Base-by-base conservation (phyloP, 2,113 vertebrate genomes). In the Struthidea cinerea region DNA sequence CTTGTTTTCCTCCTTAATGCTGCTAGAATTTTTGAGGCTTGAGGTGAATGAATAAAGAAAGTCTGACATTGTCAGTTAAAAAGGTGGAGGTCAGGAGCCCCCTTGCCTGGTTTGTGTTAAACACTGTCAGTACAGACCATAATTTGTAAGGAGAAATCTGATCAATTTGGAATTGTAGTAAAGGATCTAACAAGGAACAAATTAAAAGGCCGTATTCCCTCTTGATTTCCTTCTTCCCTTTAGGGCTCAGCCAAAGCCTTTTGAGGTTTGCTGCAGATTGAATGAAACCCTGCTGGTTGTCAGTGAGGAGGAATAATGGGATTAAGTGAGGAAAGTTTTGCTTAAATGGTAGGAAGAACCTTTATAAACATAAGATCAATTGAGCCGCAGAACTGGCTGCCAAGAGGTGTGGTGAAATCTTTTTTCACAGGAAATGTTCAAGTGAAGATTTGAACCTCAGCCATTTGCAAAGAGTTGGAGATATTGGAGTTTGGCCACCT, bases 371-470 rank as follows among this genome's bases (percentile, higher is more conserved):
- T 87, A 74, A 61, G 74, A 94, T 89, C 89, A 94, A 21, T 77
- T 83, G 68, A 63, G 50, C 82, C 87, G 55, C 63, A 90, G 67
- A 92, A 46, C 59, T 63, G 50, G 27, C 79, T 96, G 95, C 94
- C 96, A 96, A 84, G 92, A 95, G 95, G 84, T 83, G 59, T 88
- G 84, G 89, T 90, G 89, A 94, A 96, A 71, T 53, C 81, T 81
- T 77, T 93, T 94, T 95, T 93, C 82, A 61, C 42, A 93, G 93
- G 89, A 95, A 91, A 93, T 94, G 75, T 95, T 96, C 46, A 74
- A 94, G 87, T 53, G 74, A 90, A 87, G 65, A 63, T 50, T 87
- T 96, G 94, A 96, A 89, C 57, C 39, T 6, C 84, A 95, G 87
- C 89, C 91, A 90, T 91, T 88, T 78, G 47, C 61, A 75, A 75